These are phyloP conservation scores for Lepilemur septentrionalis DNA, from an alignment of 2,797 vertebrate species.

Conservation along the genomic window DNA sequence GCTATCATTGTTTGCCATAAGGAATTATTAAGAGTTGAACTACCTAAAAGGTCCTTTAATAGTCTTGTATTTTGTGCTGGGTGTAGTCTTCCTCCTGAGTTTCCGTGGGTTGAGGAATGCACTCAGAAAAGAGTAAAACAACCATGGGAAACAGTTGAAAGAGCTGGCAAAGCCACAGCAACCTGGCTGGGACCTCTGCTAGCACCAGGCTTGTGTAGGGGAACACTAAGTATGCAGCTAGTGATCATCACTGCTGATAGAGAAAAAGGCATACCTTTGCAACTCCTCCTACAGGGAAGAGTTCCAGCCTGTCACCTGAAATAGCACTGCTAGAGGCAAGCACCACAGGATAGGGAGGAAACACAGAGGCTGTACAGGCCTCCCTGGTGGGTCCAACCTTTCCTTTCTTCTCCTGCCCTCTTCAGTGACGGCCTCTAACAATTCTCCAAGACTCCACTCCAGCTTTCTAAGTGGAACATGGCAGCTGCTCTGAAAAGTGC, in stretches of 20 bases:
- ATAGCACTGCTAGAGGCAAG: neutral
- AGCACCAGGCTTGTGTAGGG: rapidly evolving
- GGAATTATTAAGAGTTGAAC: rapidly evolving
- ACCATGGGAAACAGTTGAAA: neutral
- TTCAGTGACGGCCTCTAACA: no score
- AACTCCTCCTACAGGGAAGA: neutral
- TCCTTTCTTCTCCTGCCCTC: neutral
- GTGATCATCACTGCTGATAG: rapidly evolving
- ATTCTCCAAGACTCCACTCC: neutral
- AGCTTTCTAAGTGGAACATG: rapidly evolving
- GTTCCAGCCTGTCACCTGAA: neutral
- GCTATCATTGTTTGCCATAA: neutral
- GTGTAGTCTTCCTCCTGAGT: neutral
- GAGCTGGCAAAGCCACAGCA: neutral
- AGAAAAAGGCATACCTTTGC: neutral
- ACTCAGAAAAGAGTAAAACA: neutral
- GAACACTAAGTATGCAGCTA: rapidly evolving
- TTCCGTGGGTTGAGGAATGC: neutral
- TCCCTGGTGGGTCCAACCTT: neutral
- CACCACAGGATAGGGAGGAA: neutral
- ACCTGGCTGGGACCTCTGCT: rapidly evolving
- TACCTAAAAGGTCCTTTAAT: neutral
- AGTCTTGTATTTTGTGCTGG: rapidly evolving
- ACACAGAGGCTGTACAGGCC: neutral
- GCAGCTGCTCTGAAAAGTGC: neutral